Percentiles rank a stretch among this genome's conserved stretches.
These are phyloP conservation scores for Idaea aversata DNA, from an alignment of 2,888 invertebrate species.

Conservation along the genomic window DNA sequence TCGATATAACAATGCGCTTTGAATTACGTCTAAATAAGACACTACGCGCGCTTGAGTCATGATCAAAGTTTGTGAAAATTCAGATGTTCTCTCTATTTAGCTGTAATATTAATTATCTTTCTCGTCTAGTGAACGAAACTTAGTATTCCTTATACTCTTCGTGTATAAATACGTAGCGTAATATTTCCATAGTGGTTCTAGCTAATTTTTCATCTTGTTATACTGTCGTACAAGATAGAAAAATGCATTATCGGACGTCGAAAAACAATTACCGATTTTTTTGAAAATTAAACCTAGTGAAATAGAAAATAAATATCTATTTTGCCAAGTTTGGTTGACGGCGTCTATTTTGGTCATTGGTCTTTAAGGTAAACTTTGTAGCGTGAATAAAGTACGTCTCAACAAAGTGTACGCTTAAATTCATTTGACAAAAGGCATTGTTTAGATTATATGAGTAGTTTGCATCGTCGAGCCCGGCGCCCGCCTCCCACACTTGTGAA, in stretches of 20 bases:
- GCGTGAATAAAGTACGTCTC: slow-evolving; percentile 45
- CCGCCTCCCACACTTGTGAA: slow-evolving; percentile 38
- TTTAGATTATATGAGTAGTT: slow-evolving; percentile 32
- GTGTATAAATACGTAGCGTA: slow-evolving; percentile 67
- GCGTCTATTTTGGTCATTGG: not conserved
- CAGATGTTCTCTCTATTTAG: not conserved
- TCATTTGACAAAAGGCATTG: slow-evolving; percentile 46
- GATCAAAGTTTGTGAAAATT: not conserved
- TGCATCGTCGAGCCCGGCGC: slow-evolving; percentile 43
- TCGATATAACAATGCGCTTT: no score
- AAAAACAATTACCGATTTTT: slow-evolving; percentile 28
- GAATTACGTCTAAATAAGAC: no score
- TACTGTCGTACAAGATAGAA: slow-evolving; percentile 49
- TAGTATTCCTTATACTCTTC: slow-evolving; percentile 68
- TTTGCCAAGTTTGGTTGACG: not conserved
- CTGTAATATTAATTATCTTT: not conserved
- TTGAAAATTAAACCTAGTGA: not conserved
- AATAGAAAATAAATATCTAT: not conserved
- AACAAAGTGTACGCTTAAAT: slow-evolving; percentile 56
- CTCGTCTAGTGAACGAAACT: slow-evolving; percentile 48
- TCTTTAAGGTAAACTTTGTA: slow-evolving; percentile 53
- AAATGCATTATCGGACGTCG: slow-evolving; percentile 41
- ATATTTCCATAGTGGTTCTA: slow-evolving; percentile 65
- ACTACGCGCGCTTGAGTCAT: no score
- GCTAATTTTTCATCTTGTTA: slow-evolving; percentile 61